Percentiles rank a stretch among this genome's conserved stretches.
Evolutionary conservation across 2,113 vertebrate genomes (phyloP).

Genomic region (Sorex fumeus): DNA sequence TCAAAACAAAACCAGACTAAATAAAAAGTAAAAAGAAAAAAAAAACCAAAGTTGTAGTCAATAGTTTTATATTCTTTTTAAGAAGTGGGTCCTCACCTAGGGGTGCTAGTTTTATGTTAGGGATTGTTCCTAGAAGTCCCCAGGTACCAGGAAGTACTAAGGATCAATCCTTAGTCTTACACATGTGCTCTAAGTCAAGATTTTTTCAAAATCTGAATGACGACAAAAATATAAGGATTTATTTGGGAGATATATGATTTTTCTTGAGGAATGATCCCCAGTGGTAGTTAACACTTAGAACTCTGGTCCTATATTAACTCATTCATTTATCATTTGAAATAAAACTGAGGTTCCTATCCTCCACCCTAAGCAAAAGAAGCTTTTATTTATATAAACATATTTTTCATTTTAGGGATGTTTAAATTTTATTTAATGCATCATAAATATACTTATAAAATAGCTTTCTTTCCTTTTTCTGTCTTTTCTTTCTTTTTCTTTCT

Average conservation of each 20-base stretch:
- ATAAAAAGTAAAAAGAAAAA: too few relatives aligned
- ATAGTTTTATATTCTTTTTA: too few relatives aligned
- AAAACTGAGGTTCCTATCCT: not conserved
- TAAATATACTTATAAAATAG: not conserved
- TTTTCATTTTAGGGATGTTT: not conserved
- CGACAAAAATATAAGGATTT: not conserved
- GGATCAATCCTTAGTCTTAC: too few relatives aligned
- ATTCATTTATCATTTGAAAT: not conserved
- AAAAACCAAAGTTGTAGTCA: too few relatives aligned
- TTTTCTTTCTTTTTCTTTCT: too few relatives aligned
- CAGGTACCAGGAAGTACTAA: too few relatives aligned
- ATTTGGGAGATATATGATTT: not conserved
- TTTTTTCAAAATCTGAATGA: not conserved
- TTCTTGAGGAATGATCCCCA: not conserved
- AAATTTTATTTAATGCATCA: not conserved
- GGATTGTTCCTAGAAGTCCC: too few relatives aligned
- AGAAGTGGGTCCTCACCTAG: too few relatives aligned
- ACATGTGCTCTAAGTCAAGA: too few relatives aligned
- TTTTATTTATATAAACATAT: not conserved
- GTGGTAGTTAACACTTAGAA: not conserved
- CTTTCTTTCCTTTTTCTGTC: too few relatives aligned
- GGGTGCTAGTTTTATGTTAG: too few relatives aligned
- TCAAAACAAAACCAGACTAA: too few relatives aligned
- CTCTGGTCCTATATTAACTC: not conserved
- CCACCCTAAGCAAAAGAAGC: not conserved